Conservation (phyloP, 2,888 invertebrate species). For the Priocnemis perturbator region DNA sequence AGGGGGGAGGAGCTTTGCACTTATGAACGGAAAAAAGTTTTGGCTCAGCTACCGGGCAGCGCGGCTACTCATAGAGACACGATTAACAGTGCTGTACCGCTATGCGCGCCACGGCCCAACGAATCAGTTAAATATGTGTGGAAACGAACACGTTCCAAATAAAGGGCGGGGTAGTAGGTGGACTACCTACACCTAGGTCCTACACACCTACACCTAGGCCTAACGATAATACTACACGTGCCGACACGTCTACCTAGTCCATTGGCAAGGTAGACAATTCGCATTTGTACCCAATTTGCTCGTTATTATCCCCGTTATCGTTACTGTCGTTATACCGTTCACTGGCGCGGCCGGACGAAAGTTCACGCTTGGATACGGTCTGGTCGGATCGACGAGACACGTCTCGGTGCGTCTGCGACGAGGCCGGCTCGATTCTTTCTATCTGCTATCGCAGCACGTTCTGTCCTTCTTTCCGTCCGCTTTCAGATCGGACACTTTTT, state of each 20-base stretch:
- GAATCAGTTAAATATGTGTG: slow-evolving; percentile 40
- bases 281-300: not conserved
- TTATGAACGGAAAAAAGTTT: slow-evolving; percentile 55
- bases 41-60: slow-evolving; percentile 65
- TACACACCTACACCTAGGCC: slow-evolving; percentile 71
- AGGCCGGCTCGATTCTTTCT: slow-evolving; percentile 21
- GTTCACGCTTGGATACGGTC: slow-evolving; percentile 9
- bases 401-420: slow-evolving; percentile 24
- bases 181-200: slow-evolving; percentile 70
- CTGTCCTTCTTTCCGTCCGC: no score
- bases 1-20: slow-evolving; percentile 43
- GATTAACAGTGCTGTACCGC: slow-evolving; percentile 71
- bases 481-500: no score
- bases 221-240: slow-evolving; percentile 67
- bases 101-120: slow-evolving; percentile 69
- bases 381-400: not conserved
- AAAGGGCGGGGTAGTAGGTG: slow-evolving; percentile 60
- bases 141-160: slow-evolving; percentile 59
- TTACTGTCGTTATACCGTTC: not conserved
- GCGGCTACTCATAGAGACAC: slow-evolving; percentile 71
- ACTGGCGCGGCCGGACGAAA: slow-evolving; percentile 12
- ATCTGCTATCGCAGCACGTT: no score
- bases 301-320: not conserved
- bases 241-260: slow-evolving; percentile 62
- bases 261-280: slow-evolving; percentile 1